Evolutionary conservation across 2,797 vertebrate species (phyloP).

Genomic region (Eurystomus glaucurus): DNA sequence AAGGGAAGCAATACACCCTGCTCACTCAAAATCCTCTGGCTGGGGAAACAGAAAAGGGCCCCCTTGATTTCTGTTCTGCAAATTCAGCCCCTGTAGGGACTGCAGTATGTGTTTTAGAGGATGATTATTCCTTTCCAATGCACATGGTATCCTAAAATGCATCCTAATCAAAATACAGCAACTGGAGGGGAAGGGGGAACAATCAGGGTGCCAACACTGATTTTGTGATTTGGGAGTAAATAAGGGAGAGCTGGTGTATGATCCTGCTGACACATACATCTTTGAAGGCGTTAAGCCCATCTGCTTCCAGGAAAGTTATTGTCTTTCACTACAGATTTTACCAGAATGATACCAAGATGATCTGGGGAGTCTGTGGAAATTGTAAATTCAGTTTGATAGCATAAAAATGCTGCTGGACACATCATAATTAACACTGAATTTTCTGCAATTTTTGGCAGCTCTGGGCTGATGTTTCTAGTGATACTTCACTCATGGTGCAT

Average conservation of each 20-base stretch:
- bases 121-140: background rate
- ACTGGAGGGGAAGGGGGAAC: background rate
- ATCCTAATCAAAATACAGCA: background rate
- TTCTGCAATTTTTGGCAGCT: background rate
- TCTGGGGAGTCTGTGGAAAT: background rate
- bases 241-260: background rate
- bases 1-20: constrained; percentile 38
- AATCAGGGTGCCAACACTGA: background rate
- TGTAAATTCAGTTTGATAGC: background rate
- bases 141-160: background rate
- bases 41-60: background rate
- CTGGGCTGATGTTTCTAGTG: background rate
- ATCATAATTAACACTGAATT: background rate
- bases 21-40: background rate
- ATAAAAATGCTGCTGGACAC: background rate
- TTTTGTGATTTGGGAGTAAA: background rate
- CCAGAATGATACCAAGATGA: background rate
- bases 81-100: background rate
- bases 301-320: background rate
- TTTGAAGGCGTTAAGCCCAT: constrained; percentile 4
- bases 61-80: background rate
- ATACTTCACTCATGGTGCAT: rapidly evolving
- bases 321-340: constrained; percentile 6
- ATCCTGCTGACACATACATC: background rate
- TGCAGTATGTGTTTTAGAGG: background rate